Base-by-base conservation (phyloP, 2,797 vertebrate species). In the Cacajao melanocephalus region DNA sequence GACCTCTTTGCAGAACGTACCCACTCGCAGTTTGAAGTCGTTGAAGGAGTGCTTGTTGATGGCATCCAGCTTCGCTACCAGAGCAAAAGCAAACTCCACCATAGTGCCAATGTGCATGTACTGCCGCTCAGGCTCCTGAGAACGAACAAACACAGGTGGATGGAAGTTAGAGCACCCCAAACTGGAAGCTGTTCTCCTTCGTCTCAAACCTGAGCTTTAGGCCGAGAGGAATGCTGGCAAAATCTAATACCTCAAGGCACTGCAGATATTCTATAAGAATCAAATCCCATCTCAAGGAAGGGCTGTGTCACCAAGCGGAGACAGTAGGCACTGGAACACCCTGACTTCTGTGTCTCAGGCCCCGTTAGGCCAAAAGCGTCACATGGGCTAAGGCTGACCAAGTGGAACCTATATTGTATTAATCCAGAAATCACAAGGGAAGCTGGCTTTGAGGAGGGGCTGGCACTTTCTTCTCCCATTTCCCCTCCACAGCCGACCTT, bases 41-140 rank as follows among this genome's bases (percentile, higher is more conserved):
- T 99, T 99, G 98, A 99, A 99, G 93, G 99, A 99, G 98, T 99
- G 99, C 98, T 99, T 99, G 98, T 99, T 99, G 98, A 99, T 99
- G 97, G 99, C 99, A 2, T 99, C 99, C 46, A 99, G 98, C 97
- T 99, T 99, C 10, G 99, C 99, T 89, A 99, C 99, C 55, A 99
- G 99, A 33, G 99, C 99, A 48, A 99, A 99, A 3, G 99, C 99
- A 2, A 99, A 99, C 98, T 99, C 99, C 98, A 99, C 99, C 99
- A 99, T 99, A 39, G 99, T 99, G 98, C 99, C 99, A 14, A 99
- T 99, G 97, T 99, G 99, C 99, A 99, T 99, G 98, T 99, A 99
- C 97, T 99, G 99, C 96, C 99, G 98, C 98, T 99, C 99, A 1
- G 99, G 99, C 90, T 99, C 99, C 99, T 99, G 98, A 64, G 96